Conservation (phyloP, 2,113 vertebrate genomes). For the Melierax canorus region DNA sequence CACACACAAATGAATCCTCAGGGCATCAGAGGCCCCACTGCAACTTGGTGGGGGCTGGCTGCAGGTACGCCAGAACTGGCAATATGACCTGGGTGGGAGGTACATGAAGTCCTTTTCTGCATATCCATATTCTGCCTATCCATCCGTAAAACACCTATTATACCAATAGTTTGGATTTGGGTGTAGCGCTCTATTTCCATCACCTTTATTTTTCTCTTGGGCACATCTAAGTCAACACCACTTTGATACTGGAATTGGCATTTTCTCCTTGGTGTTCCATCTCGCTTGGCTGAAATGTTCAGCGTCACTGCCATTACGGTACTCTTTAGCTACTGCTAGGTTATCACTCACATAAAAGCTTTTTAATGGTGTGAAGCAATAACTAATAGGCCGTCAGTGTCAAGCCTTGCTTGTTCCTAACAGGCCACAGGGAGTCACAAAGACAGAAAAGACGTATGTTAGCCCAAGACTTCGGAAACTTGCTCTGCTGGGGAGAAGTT, state of each 20-base stretch:
- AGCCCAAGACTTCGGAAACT: neutral
- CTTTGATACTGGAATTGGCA: neutral
- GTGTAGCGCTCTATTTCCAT: neutral
- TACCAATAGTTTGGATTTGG: neutral
- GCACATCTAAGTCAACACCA: neutral
- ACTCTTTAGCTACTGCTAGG: neutral
- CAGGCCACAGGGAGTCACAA: neutral
- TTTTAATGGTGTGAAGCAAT: neutral
- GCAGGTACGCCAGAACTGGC: neutral
- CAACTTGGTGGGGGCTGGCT: accelerated
- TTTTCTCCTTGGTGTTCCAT: neutral
- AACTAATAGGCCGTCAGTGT: neutral
- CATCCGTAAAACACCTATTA: neutral
- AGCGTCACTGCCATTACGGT: too few species aligned
- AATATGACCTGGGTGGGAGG: neutral
- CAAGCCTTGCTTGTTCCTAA: neutral
- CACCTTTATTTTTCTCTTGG: neutral
- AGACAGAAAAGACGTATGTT: neutral
- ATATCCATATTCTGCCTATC: neutral
- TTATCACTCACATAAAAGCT: neutral
- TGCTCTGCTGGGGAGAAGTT: neutral
- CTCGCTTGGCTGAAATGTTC: neutral
- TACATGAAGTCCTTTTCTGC: neutral
- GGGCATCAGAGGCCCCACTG: neutral
- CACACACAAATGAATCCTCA: neutral